phyloP scores from a whole-genome alignment of 2,888 invertebrate genomes.

The Daptonema setosum region DNA sequence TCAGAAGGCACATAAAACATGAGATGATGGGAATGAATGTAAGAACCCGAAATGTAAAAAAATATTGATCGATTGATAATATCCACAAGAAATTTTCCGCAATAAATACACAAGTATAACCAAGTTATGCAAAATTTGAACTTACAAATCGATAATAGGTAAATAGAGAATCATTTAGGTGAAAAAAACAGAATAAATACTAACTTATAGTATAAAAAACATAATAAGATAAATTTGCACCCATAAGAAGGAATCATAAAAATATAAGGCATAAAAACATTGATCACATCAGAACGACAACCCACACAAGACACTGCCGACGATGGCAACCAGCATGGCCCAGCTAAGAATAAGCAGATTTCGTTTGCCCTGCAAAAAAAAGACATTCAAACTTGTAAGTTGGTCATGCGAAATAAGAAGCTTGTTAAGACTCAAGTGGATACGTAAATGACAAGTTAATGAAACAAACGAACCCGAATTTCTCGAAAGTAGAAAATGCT shows the following conservation, averaged over 20 bases:
- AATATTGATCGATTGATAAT: too few species aligned
- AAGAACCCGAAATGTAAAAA: too few species aligned
- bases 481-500: slow-evolving; percentile 33
- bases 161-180: too few species aligned
- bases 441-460: background rate
- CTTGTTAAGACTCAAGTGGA: background rate
- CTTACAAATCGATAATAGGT: background rate
- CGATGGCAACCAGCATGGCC: slow-evolving; percentile 20
- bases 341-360: slow-evolving; percentile 19
- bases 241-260: background rate
- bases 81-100: too few species aligned
- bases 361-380: slow-evolving; percentile 20
- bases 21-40: too few species aligned
- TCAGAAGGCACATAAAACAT: too few species aligned
- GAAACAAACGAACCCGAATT: slow-evolving; percentile 23
- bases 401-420: background rate
- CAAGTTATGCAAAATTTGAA: background rate
- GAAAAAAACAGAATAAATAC: too few species aligned
- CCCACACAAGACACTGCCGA: slow-evolving; percentile 21
- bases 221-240: background rate
- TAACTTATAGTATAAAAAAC: background rate
- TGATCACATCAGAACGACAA: too few species aligned
- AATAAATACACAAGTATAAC: background rate
- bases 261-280: too few species aligned
- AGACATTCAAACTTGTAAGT: slow-evolving; percentile 2